These are phyloP conservation scores for Choreutis nemorana DNA, from an alignment of 2,888 invertebrate species.

Conservation along the genomic window DNA sequence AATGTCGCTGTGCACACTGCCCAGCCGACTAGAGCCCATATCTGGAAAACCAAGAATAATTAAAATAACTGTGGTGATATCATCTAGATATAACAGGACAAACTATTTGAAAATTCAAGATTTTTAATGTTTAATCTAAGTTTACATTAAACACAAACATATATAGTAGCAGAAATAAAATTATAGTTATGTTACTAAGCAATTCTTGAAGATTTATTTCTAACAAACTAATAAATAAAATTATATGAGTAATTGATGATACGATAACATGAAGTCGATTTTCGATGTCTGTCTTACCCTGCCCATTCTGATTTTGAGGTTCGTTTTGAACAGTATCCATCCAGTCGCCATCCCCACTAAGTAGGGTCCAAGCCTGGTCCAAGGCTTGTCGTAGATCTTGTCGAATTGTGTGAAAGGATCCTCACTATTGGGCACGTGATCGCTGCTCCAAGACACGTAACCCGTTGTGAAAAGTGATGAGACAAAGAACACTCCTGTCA, in stretches of 20 bases:
- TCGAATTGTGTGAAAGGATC: constrained; percentile 87
- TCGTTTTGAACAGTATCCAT: constrained; percentile 83
- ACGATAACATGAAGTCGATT: constrained; percentile 3
- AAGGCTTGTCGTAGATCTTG: constrained; percentile 90
- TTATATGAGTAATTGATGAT: too few relatives aligned
- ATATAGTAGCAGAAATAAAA: too few relatives aligned
- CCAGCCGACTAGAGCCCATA: constrained; percentile 77
- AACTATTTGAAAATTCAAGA: too few relatives aligned
- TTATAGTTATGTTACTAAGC: neutral
- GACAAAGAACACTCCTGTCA: constrained; percentile 71
- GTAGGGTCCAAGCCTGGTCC: constrained; percentile 86
- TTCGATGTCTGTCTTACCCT: too few relatives aligned
- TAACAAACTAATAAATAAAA: too few relatives aligned
- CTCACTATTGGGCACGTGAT: constrained; percentile 80
- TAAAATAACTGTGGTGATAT: too few relatives aligned
- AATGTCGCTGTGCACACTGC: constrained; percentile 70
- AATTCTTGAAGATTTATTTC: too few relatives aligned
- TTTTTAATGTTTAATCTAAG: too few relatives aligned
- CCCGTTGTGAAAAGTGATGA: constrained; percentile 84
- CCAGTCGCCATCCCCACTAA: constrained; percentile 85
- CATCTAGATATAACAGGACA: too few relatives aligned
- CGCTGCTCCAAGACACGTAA: constrained; percentile 79
- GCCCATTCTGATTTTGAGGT: constrained; percentile 78
- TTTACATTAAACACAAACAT: too few relatives aligned
- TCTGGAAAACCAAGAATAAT: constrained; percentile 33